These are phyloP conservation scores for Neoarius graeffei DNA, from an alignment of 2,113 vertebrate genomes.

Conservation along the genomic window DNA sequence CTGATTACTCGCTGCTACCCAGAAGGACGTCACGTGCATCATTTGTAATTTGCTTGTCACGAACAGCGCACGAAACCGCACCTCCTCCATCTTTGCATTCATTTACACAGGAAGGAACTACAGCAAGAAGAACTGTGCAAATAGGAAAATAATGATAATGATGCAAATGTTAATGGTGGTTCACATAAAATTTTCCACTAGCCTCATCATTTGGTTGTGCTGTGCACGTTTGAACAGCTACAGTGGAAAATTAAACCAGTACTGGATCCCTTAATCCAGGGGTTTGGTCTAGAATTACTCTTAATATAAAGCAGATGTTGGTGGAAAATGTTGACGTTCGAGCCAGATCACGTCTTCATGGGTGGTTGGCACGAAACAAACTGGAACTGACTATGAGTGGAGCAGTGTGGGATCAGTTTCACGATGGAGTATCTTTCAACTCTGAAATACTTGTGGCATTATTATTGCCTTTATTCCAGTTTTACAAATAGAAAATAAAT, in stretches of 20 bases:
- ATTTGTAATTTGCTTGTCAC: background rate
- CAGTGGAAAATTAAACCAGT: background rate
- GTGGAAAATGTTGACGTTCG: background rate
- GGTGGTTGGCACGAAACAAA: background rate
- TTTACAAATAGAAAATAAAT: slow-evolving; percentile 4
- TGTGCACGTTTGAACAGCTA: background rate
- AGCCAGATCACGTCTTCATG: background rate
- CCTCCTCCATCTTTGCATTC: background rate
- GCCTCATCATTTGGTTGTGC: background rate
- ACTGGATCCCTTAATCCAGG: background rate
- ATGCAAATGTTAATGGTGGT: background rate
- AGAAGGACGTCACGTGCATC: background rate
- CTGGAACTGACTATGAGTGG: background rate
- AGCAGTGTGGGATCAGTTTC: background rate
- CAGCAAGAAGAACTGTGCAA: background rate
- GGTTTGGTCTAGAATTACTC: background rate
- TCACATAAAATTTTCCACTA: background rate
- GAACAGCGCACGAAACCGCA: background rate
- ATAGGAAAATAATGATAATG: slow-evolving; percentile 3
- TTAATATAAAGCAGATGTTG: slow-evolving; percentile 31
- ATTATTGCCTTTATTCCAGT: background rate
- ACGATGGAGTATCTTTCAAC: background rate
- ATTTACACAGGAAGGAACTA: background rate
- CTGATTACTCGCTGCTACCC: background rate
- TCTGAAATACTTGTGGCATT: background rate